Conservation (phyloP, 1,140 invertebrate species). For the Bicyclus anynana region DNA sequence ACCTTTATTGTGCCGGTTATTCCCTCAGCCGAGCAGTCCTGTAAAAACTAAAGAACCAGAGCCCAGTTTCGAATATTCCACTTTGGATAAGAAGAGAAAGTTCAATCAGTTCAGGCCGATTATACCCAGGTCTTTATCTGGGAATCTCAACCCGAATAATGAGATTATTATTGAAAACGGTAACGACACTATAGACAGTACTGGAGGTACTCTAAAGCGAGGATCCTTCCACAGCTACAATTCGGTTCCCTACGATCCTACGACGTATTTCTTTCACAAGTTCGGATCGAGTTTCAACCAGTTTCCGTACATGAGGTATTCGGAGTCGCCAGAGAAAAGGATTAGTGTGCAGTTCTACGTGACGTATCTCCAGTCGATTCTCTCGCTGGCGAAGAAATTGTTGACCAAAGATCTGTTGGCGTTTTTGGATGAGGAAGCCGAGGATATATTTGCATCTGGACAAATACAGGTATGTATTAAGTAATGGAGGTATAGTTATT, state of each 20-base stretch:
- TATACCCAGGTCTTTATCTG: slow-evolving; percentile 94
- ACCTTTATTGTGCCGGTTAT: slow-evolving; percentile 90
- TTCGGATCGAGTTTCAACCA: slow-evolving; percentile 96
- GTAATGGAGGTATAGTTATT: no score
- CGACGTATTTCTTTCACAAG: slow-evolving; percentile 92
- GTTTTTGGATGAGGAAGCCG: slow-evolving; percentile 89
- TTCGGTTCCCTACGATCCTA: slow-evolving; percentile 86
- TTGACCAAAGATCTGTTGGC: slow-evolving; percentile 90
- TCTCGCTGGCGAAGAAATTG: slow-evolving; percentile 91
- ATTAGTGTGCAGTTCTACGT: slow-evolving; percentile 82
- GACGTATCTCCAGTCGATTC: slow-evolving; percentile 86
- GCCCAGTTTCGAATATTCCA: slow-evolving; percentile 66
- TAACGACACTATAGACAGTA: slow-evolving; percentile 68
- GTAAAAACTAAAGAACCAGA: slow-evolving; percentile 73
- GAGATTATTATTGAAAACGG: slow-evolving; percentile 56
- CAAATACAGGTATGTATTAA: slow-evolving; percentile 73
- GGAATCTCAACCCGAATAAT: slow-evolving; percentile 83
- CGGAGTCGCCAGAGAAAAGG: slow-evolving; percentile 82
- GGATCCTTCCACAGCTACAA: slow-evolving; percentile 81
- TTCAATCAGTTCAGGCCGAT: slow-evolving; percentile 89
- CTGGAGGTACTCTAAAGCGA: slow-evolving; percentile 64
- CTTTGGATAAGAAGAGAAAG: slow-evolving; percentile 78
- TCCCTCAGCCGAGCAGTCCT: slow-evolving; percentile 85
- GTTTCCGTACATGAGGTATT: slow-evolving; percentile 87
- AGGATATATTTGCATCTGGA: slow-evolving; percentile 83